phyloP scores from a whole-genome alignment of 2,113 vertebrate genomes.

The Eolophus roseicapilla region DNA sequence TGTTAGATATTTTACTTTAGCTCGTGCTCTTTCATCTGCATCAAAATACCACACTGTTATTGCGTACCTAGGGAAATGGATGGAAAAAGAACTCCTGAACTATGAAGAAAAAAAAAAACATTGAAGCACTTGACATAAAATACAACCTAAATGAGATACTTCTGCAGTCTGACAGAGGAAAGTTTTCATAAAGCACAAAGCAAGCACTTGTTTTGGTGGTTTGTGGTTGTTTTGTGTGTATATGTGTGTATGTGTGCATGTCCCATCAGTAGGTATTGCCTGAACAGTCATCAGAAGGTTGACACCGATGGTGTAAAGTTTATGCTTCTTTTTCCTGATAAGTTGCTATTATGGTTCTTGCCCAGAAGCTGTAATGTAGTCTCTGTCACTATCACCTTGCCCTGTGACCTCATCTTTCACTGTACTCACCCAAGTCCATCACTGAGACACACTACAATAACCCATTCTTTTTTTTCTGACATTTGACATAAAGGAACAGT shows the following conservation, averaged over 20 bases:
- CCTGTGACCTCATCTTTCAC: background rate
- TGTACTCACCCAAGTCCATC: background rate
- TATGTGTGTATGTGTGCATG: background rate
- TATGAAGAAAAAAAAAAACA: background rate
- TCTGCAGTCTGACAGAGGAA: background rate
- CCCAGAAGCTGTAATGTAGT: background rate
- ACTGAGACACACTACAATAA: background rate
- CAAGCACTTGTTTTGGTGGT: rapidly evolving
- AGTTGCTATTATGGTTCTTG: background rate
- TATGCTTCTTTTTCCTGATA: background rate
- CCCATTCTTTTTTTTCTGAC: background rate
- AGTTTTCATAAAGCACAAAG: background rate
- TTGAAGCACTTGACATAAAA: background rate
- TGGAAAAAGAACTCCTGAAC: conserved; percentile 12
- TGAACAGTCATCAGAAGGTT: background rate
- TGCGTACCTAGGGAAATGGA: conserved; percentile 86
- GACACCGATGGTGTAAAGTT: background rate
- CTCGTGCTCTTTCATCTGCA: conserved; percentile 92
- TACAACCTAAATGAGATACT: background rate
- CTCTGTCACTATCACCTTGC: background rate
- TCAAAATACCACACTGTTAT: conserved; percentile 99
- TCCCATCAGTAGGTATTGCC: background rate
- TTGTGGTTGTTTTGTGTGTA: background rate
- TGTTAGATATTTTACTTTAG: conserved; percentile 97
- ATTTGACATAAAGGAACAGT: background rate